These are phyloP conservation scores for Acanthopagrus latus DNA, from an alignment of 2,797 vertebrate species.

Conservation along the genomic window DNA sequence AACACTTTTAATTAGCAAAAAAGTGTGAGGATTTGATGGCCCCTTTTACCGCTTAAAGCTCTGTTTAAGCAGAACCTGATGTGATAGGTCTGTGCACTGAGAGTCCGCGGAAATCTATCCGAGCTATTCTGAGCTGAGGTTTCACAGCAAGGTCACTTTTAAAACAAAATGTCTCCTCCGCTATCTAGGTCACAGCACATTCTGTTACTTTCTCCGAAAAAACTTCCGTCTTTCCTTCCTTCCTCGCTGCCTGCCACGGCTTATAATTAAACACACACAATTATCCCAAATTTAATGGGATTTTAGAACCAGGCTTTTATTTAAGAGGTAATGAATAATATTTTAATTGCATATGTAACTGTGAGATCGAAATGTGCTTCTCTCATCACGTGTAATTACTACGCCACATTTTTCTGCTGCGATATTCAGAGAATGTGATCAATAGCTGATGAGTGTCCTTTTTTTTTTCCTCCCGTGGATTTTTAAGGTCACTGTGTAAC, in stretches of 20 bases:
- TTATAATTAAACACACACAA: conserved; percentile 91
- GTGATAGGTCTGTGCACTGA: conserved; percentile 56
- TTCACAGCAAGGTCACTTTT: conserved; percentile 89
- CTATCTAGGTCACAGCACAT: conserved; percentile 86
- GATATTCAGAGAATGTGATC: conserved; percentile 65
- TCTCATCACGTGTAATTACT: conserved; percentile 88
- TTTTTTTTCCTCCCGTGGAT: conserved; percentile 66
- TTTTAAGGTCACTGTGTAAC: conserved; percentile 76
- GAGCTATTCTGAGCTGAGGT: conserved; percentile 88
- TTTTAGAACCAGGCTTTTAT: conserved; percentile 87
- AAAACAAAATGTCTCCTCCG: conserved; percentile 86
- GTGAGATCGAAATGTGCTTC: conserved; percentile 85
- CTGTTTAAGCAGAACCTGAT: conserved; percentile 57
- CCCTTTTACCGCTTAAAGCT: conserved; percentile 34
- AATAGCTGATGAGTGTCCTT: conserved; percentile 61
- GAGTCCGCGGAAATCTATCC: conserved; percentile 65
- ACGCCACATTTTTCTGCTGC: conserved; percentile 67
- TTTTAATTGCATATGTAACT: conserved; percentile 90
- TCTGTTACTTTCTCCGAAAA: conserved; percentile 85
- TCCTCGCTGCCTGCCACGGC: conserved; percentile 77
- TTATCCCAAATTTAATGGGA: conserved; percentile 91
- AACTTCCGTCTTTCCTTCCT: conserved; percentile 69
- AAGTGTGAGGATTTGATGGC: conserved; percentile 26
- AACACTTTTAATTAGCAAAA: conserved; percentile 17
- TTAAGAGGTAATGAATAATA: conserved; percentile 92